phyloP scores from a whole-genome alignment of 92 coral and sea anemone species.

The Pocillopora meandrina region DNA sequence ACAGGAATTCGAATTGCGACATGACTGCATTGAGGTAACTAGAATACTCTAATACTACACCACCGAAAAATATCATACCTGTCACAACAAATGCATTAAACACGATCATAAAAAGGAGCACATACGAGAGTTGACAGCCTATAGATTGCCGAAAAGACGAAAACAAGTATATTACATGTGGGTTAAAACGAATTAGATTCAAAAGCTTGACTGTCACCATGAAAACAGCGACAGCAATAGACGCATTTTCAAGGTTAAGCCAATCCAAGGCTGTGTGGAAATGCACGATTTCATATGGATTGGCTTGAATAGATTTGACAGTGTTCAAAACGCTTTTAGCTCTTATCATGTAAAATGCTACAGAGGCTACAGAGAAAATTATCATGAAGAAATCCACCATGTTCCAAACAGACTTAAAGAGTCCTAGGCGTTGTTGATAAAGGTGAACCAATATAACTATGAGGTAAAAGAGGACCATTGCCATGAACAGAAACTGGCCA shows the following conservation, averaged over 20 bases:
- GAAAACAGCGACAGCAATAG: conserved; percentile 42
- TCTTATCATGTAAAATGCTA: conserved; percentile 35
- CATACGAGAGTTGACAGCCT: conserved; percentile 30
- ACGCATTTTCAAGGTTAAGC: conserved; percentile 34
- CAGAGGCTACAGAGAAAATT: conserved; percentile 24
- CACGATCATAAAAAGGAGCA: conserved; percentile 10
- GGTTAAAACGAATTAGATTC: conserved; percentile 50
- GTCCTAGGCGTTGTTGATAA: conserved; percentile 23
- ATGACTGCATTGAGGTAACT: conserved; percentile 29
- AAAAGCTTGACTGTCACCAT: conserved; percentile 46
- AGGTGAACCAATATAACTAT: conserved; percentile 20
- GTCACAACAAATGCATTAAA: conserved; percentile 40
- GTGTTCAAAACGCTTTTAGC: conserved; percentile 26
- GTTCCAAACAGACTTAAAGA: conserved; percentile 41
- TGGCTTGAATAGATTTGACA: conserved; percentile 31
- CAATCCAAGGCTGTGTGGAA: conserved; percentile 43
- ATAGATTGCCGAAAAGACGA: conserved; percentile 47
- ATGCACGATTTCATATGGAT: conserved; percentile 44
- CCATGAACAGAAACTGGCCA: conserved; percentile 48
- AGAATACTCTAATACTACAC: conserved; percentile 27
- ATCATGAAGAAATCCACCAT: conserved; percentile 35
- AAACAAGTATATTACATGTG: conserved; percentile 43
- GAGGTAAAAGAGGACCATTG: conserved; percentile 41
- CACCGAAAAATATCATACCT: conserved; percentile 45
- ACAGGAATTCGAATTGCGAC: conserved; percentile 48